phyloP scores from a whole-genome alignment of 2,797 vertebrate species.

The Chelidonichthys spinosus region DNA sequence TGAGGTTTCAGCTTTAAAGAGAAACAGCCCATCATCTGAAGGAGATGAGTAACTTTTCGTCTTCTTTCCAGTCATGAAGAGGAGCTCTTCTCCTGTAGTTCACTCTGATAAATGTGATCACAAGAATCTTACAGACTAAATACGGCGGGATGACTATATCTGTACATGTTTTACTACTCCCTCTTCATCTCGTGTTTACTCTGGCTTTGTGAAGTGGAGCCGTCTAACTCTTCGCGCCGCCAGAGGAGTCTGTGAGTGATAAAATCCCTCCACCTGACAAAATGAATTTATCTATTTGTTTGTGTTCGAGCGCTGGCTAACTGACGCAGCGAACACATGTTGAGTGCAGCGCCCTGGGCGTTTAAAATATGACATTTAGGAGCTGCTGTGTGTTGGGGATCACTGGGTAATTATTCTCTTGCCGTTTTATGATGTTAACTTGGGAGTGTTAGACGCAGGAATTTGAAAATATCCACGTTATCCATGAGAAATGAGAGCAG shows the following conservation, averaged over 20 bases:
- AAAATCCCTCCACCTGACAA: slow-evolving; percentile 60
- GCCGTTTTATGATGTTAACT: slow-evolving; percentile 59
- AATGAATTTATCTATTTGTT: slow-evolving; percentile 76
- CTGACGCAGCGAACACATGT: slow-evolving; percentile 59
- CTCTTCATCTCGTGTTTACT: slow-evolving; percentile 60
- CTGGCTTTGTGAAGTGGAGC: slow-evolving; percentile 47
- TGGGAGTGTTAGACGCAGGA: slow-evolving; percentile 56
- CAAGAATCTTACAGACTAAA: slow-evolving; percentile 50
- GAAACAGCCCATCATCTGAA: slow-evolving; percentile 21
- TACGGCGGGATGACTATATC: slow-evolving; percentile 45
- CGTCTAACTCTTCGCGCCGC: slow-evolving; percentile 42
- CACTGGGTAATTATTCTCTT: slow-evolving; percentile 62
- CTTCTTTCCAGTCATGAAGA: slow-evolving; percentile 20
- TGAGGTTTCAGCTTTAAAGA: slow-evolving; percentile 1
- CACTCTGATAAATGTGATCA: slow-evolving; percentile 40
- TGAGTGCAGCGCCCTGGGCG: slow-evolving; percentile 36
- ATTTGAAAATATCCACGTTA: slow-evolving; percentile 40
- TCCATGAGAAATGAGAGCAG: slow-evolving; percentile 18
- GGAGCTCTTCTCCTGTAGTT: slow-evolving; percentile 21
- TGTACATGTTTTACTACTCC: slow-evolving; percentile 56
- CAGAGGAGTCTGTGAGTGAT: slow-evolving; percentile 45
- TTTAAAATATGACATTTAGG: slow-evolving; percentile 59
- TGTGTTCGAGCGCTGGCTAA: slow-evolving; percentile 52
- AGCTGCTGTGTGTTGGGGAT: slow-evolving; percentile 48
- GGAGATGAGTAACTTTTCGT: slow-evolving; percentile 17